These are phyloP conservation scores for Melopsittacus undulatus DNA, from an alignment of 2,797 vertebrate species.

Conservation along the genomic window DNA sequence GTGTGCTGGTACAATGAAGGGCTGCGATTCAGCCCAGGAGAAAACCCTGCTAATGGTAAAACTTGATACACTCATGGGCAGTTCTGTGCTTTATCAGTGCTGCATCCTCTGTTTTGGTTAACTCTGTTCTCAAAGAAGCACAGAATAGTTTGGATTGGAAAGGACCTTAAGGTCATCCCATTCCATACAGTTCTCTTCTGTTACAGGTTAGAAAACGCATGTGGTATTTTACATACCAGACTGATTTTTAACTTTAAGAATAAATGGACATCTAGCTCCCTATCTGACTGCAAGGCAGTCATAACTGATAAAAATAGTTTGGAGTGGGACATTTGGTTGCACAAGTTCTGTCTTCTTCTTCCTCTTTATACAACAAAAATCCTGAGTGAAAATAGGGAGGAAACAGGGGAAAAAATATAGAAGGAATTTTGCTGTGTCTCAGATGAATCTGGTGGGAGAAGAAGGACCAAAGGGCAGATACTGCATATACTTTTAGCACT, in stretches of 20 bases:
- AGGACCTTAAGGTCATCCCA: background rate
- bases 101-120: background rate
- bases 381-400: background rate
- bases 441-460: background rate
- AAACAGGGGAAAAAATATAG: background rate
- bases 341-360: background rate
- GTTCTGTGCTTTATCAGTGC: background rate
- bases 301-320: background rate
- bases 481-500: background rate
- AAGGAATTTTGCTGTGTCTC: background rate
- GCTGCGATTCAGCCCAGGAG: background rate
- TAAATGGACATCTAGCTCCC: background rate
- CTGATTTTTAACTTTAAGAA: background rate
- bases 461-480: background rate
- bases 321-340: background rate
- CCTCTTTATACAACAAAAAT: background rate
- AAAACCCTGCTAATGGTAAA: background rate
- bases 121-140: background rate
- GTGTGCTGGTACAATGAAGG: background rate
- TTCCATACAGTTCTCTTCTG: background rate
- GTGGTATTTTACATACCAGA: background rate
- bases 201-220: background rate
- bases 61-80: background rate
- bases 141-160: background rate
- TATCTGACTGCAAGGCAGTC: background rate